Base-by-base conservation (phyloP, 2,888 invertebrate genomes). In the Scaptomyza flava region DNA sequence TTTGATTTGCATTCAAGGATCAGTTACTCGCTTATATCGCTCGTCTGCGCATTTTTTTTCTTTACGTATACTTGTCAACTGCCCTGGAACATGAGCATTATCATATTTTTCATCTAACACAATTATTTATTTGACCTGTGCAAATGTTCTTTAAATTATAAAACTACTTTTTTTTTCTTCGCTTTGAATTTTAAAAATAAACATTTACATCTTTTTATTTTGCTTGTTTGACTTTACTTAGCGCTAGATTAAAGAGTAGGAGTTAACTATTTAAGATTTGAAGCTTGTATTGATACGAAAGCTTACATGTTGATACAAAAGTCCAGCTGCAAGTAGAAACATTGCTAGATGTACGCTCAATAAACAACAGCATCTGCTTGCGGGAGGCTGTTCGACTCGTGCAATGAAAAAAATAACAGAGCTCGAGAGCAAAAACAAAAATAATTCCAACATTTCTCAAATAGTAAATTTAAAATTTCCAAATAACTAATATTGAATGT, bases 231-330 rank as follows among this genome's bases (percentile, higher is more conserved):
- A 12, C 30, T 8, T 4, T 14, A 14, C 1, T 48, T 20, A 62
- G 41, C n/a, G 8, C 58, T 65, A 59, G 20, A 7, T 20, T 6
- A 2, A 41, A 23, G 36, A 1, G 9, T 8, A 6, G 8, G 7
- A 9, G n/a, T 12, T 6, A 3, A 3, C 5, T 41, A n/a, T 23
- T 17, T 3, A 31, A 17, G 17, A 9, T 23, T 9, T 9, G 33
- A 38, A 5, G 2, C 6, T 20, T 2, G 9, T 8, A 9, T n/a
- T 2, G 11, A 17, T 20, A 17, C 12, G 0, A 1, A 2, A 31
- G 50, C 75, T 77, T 17, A 81, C 86, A 38, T 65, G 48, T 3
- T 36, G 9, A 51, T 61, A 72, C 6, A 68, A 6, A 9, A 80
- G 20, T 9, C 30, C 62, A 2, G 66, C 45, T 20, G 61, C 17